A percentile compares a stretch with the other conserved stretches of the same genome.
Evolutionary conservation across 2,888 invertebrate genomes (phyloP).

Genomic region (Eumerus sabulonum): DNA sequence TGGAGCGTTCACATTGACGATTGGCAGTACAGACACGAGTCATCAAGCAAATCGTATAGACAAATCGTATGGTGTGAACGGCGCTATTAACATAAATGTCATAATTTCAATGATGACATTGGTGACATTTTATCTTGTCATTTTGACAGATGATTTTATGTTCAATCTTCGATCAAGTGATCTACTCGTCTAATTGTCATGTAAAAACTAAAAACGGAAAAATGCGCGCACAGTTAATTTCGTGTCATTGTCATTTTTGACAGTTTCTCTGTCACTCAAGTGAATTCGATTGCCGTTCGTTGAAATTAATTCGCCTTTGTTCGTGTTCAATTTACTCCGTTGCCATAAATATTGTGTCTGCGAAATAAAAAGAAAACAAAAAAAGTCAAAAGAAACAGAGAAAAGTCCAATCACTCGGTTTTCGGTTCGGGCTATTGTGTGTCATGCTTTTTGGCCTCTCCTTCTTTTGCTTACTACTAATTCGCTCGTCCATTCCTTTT

Average conservation of each 20-base stretch:
- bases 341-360: too few species aligned
- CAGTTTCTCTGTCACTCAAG: slow-evolving; percentile 1
- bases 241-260: slow-evolving; percentile 21
- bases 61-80: too few species aligned
- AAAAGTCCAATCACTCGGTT: not conserved
- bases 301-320: slow-evolving; percentile 21
- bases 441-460: slow-evolving; percentile 1
- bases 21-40: too few species aligned
- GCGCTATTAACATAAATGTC: too few species aligned
- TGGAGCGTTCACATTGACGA: too few species aligned
- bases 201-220: slow-evolving; percentile 1
- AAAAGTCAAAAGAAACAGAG: not conserved
- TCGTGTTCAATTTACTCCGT: slow-evolving; percentile 3
- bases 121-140: too few species aligned
- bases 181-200: too few species aligned
- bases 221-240: slow-evolving; percentile 25
- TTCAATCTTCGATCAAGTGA: too few species aligned
- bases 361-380: too few species aligned
- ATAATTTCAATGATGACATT: too few species aligned
- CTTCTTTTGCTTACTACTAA: not conserved
- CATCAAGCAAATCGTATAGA: too few species aligned
- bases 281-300: slow-evolving; percentile 16
- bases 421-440: slow-evolving; percentile 14
- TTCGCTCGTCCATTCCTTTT: slow-evolving; percentile 7
- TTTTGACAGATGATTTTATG: too few species aligned